Percentiles rank a stretch among this genome's conserved stretches.
These are phyloP conservation scores for Sus cebifrons DNA, from an alignment of 2,797 vertebrate species.

Conservation along the genomic window DNA sequence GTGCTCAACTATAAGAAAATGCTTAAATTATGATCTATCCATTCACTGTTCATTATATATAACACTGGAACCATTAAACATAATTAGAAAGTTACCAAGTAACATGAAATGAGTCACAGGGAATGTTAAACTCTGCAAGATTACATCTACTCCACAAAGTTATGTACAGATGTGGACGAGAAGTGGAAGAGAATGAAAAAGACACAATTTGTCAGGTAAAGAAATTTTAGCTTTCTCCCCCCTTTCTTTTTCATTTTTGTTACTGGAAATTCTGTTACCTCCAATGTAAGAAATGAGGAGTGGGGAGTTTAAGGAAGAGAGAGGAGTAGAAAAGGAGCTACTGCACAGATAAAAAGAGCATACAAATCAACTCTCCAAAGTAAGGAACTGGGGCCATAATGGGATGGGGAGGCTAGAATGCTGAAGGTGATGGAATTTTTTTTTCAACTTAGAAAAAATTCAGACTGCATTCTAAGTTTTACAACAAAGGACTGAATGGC, in stretches of 20 bases:
- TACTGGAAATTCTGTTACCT: background rate
- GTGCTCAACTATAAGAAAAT: background rate
- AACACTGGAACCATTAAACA: background rate
- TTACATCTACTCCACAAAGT: background rate
- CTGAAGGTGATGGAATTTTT: background rate
- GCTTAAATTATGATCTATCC: background rate
- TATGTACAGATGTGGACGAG: background rate
- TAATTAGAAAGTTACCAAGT: background rate
- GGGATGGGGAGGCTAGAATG: background rate
- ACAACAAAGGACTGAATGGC: background rate
- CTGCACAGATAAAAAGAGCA: constrained; percentile 16
- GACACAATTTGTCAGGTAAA: background rate
- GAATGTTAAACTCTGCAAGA: constrained; percentile 4
- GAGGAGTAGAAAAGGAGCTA: background rate
- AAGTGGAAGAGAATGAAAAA: background rate
- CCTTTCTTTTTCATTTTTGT: background rate
- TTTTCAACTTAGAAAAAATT: constrained; percentile 30
- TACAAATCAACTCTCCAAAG: background rate
- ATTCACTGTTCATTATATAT: background rate
- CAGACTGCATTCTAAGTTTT: background rate
- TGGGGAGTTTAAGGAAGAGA: too few species aligned
- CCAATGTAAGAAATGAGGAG: background rate
- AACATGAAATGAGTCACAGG: background rate
- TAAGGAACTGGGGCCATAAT: background rate
- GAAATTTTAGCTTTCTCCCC: background rate